Base-by-base conservation (phyloP, 2,888 invertebrate species). In the Xestia rhomboidea region DNA sequence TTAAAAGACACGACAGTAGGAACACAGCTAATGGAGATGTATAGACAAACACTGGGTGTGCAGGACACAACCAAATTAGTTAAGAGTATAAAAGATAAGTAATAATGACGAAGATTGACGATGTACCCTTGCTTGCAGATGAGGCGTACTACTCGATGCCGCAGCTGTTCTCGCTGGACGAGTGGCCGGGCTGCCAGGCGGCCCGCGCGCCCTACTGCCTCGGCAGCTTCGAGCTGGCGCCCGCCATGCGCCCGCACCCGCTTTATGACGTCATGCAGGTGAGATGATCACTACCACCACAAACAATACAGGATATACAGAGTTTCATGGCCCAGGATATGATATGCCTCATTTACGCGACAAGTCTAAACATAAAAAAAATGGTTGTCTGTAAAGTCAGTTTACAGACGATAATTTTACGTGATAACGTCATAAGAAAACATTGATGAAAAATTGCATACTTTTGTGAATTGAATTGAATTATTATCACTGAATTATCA, bases 81-180 rank as follows among this genome's bases (percentile, higher is more conserved):
- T 13, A n/a, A 54, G n/a, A 54, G n/a, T 11, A n/a, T 11, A n/a
- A 4, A 24, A 51, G 10, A n/a, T 51, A 21, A 49, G 21, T 11
- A 7, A 60, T 30, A 34, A 21, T 11, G 21, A 4, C 10, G 21
- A 62, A 64, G n/a, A 64, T 18, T 71, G 46, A 80, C 30, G 41
- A 15, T n/a, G n/a, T 8, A 3, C 21, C 21, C n/a, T 49, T 44
- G 8, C 11, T 88, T 88, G 5, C 91, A 96, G 96, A 95, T 79
- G 95, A 94, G 91, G 92, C 94, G 89, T 96, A 95, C 93, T 95
- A 95, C 88, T 88, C 90, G 83, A 95, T 96, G 95, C 95, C 96
- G 3, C 85, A 85, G 73, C 91, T 96, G 87, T 96, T 96, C 92
- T 88, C 90, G 77, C 91, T 96, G 93, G 96, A 96, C 86, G 93